A percentile compares a stretch with the other conserved stretches of the same genome.
These are phyloP conservation scores for Thymelicus sylvestris DNA, from an alignment of 2,888 invertebrate species.

Conservation along the genomic window DNA sequence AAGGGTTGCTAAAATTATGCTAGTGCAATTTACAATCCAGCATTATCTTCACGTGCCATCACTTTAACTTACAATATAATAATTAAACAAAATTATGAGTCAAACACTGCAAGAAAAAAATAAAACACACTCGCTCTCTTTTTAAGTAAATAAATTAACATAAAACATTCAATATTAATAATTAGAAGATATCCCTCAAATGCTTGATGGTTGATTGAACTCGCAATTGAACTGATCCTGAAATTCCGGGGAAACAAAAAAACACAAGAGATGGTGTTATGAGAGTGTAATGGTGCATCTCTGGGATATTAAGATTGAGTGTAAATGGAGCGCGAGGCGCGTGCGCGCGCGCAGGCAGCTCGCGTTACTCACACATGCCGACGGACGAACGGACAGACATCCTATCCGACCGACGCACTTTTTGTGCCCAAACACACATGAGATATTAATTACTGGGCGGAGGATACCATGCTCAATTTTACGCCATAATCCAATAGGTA, in stretches of 20 bases:
- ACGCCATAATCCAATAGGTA: slow-evolving; percentile 48
- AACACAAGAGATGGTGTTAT: slow-evolving; percentile 64
- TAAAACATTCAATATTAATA: no score
- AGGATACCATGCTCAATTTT: slow-evolving; percentile 74
- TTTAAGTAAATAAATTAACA: no score
- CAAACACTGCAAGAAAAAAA: no score
- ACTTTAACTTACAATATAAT: no score
- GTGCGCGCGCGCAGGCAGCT: slow-evolving; percentile 62
- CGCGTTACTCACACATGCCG: slow-evolving; percentile 59
- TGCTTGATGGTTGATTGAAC: slow-evolving; percentile 1
- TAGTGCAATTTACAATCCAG: no score
- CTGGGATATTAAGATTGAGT: slow-evolving; percentile 80
- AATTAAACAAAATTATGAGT: no score
- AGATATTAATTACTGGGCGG: slow-evolving; percentile 80
- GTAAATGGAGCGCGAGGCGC: slow-evolving; percentile 77
- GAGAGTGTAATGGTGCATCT: slow-evolving; percentile 77
- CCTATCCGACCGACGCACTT: slow-evolving; percentile 72
- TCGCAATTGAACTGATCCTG: slow-evolving; percentile 6
- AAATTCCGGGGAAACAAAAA: slow-evolving; percentile 44
- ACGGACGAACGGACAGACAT: slow-evolving; percentile 49
- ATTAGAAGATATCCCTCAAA: neutral
- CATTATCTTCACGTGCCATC: no score
- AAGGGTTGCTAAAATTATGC: no score
- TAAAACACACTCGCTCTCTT: no score
- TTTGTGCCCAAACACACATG: slow-evolving; percentile 69